phyloP scores from a whole-genome alignment of 2,113 vertebrate genomes.

The Lepus europaeus region DNA sequence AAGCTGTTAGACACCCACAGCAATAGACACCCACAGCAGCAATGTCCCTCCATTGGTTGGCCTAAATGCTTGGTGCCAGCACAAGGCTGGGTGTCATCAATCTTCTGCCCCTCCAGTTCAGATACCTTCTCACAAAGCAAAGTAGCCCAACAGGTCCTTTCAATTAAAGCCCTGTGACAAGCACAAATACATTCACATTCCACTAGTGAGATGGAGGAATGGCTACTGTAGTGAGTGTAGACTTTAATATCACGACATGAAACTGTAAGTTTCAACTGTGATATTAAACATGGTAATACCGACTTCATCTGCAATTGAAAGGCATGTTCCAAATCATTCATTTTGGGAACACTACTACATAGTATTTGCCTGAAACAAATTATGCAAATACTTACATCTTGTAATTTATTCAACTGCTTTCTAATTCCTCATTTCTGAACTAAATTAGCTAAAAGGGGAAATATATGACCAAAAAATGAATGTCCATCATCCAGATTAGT shows the following conservation, averaged over 20 bases:
- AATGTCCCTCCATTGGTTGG: conserved; percentile 82
- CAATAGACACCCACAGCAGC: conserved; percentile 76
- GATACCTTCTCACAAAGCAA: conserved; percentile 76
- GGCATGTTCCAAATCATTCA: conserved; percentile 67
- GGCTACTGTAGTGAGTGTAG: conserved; percentile 25
- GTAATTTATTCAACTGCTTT: conserved; percentile 71
- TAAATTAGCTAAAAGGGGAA: conserved; percentile 68
- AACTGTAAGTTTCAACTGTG: conserved; percentile 62
- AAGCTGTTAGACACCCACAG: conserved; percentile 72
- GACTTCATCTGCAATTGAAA: conserved; percentile 72
- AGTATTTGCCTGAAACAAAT: conserved; percentile 64
- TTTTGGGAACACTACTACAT: conserved; percentile 35
- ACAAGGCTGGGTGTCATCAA: conserved; percentile 74
- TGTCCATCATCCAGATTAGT: conserved; percentile 66
- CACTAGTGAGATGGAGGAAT: conserved; percentile 4
- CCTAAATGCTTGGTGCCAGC: conserved; percentile 78
- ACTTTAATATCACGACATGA: conserved; percentile 61
- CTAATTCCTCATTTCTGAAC: conserved; percentile 73
- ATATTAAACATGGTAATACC: conserved; percentile 69
- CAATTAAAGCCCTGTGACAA: background rate
- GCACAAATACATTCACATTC: conserved; percentile 62
- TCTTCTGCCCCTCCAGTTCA: conserved; percentile 81
- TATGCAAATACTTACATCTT: conserved; percentile 64
- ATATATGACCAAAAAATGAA: conserved; percentile 68
- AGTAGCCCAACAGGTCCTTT: background rate